Evolutionary conservation across 2,888 invertebrate species (phyloP), one percentile per base, ranked within the genome.

Genomic region (Gibbula magus): DNA sequence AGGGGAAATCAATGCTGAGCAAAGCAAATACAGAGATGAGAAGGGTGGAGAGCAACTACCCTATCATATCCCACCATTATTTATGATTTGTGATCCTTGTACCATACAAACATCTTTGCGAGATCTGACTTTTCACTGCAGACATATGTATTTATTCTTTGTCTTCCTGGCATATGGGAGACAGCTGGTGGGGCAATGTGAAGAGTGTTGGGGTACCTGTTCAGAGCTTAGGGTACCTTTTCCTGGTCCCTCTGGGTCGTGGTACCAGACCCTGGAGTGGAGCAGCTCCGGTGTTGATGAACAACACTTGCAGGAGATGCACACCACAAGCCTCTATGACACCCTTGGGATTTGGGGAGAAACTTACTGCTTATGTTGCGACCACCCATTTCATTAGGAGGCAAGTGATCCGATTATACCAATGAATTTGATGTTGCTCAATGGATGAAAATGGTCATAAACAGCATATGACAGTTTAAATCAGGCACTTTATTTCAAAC

Each of bases 81-180:
- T 70, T 70, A 70, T 70, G 70, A 70, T 70, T 70, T 70, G 70
- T 70, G 70, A 70, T 70, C 70, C 39, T 35, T 70, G 70, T 70
- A 70, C 70, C 70, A 39, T 20, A 70, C 70, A 70, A 70, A 70
- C 70, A 70, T 70, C 70, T 70, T 70, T 70, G 70, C 35, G 20
- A n/a, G 70, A 70, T 35, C 39, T 70, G 70, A 70, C 35, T 70
- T 70, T 70, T 70, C 70, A 70, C 70, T 70, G 35, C 70, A 70
- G 70, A 70, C 70, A 70, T 32, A 70, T 70, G 70, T 70, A 70
- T 70, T 70, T 70, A 70, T 70, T 39, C 70, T 70, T 39, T 70
- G 70, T 70, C 70, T 70, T 70, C 70, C 70, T 16, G 20, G 20
- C 70, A 70, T 70, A 70, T 70, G 70, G 35, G 35, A 20, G 70